Evolutionary conservation across 64 coral and sea anemone genomes (phyloP).

Genomic region (Montipora foliosa): DNA sequence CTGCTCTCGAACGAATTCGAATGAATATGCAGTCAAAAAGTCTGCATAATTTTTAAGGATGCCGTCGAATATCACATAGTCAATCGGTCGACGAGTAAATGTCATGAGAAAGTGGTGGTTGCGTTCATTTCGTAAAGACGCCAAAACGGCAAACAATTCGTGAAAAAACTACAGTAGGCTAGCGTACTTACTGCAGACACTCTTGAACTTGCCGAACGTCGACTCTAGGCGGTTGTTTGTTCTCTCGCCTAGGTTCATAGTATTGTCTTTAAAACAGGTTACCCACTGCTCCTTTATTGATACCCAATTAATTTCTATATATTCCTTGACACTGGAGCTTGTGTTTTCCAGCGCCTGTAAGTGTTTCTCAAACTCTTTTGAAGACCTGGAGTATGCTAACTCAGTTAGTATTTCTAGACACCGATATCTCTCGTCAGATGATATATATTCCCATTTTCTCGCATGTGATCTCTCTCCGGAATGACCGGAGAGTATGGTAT

Average conservation of each 20-base stretch:
- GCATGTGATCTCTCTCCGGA: constrained; percentile 59
- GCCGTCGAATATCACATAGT: neutral
- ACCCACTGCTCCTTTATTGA: constrained; percentile 77
- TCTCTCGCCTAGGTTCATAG: constrained; percentile 59
- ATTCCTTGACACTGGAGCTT: constrained; percentile 43
- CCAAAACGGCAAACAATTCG: constrained; percentile 74
- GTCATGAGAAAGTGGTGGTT: constrained; percentile 70
- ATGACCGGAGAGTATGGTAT: constrained; percentile 67
- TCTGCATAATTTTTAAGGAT: constrained; percentile 17
- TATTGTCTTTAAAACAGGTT: constrained; percentile 66
- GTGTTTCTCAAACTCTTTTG: constrained; percentile 47
- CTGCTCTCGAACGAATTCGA: constrained; percentile 48
- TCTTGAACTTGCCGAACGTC: constrained; percentile 71
- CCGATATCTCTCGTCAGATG: constrained; percentile 59
- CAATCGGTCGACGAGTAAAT: constrained; percentile 31
- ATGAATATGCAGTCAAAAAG: constrained; percentile 51
- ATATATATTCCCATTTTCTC: constrained; percentile 67
- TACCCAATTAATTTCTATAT: constrained; percentile 51
- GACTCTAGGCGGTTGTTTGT: constrained; percentile 63
- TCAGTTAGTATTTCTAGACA: constrained; percentile 60
- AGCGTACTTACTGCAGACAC: constrained; percentile 58
- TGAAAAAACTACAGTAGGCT: constrained; percentile 72
- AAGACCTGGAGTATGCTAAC: constrained; percentile 55
- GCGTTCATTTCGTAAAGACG: constrained; percentile 54
- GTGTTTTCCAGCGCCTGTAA: constrained; percentile 23